These are phyloP conservation scores for Calcarius ornatus DNA, from an alignment of 2,113 vertebrate species.

Conservation along the genomic window DNA sequence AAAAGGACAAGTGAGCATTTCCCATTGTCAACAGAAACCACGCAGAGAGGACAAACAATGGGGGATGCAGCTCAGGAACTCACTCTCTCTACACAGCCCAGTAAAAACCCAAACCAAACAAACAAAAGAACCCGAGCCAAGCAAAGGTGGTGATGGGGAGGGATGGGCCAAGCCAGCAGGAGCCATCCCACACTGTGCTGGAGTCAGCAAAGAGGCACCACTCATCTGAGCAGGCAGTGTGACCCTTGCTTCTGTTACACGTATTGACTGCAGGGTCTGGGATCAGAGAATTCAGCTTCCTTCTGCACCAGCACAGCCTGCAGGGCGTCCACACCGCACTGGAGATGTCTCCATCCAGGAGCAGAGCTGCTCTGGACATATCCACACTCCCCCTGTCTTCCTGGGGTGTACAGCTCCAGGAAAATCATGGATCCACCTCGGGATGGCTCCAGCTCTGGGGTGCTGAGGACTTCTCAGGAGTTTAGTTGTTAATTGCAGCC, in stretches of 20 bases:
- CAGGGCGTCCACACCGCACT: background rate
- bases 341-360: background rate
- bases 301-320: background rate
- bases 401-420: fast-evolving
- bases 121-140: background rate
- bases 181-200: background rate
- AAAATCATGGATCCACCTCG: fast-evolving
- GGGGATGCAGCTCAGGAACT: constrained; percentile 8
- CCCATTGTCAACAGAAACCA: constrained; percentile 19
- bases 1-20: background rate
- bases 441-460: background rate
- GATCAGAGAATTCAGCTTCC: background rate
- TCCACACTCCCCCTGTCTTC: fast-evolving
- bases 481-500: no score
- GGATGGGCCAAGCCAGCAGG: background rate
- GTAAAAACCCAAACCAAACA: background rate
- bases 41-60: background rate
- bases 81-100: background rate
- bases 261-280: background rate
- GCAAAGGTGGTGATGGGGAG: background rate
- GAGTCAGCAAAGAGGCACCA: background rate
- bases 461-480: background rate
- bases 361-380: background rate
- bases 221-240: background rate
- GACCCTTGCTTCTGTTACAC: background rate